Evolutionary conservation across 2,888 invertebrate species (phyloP), one percentile per base, ranked within the genome.

Genomic region (Drosophila mimica): DNA sequence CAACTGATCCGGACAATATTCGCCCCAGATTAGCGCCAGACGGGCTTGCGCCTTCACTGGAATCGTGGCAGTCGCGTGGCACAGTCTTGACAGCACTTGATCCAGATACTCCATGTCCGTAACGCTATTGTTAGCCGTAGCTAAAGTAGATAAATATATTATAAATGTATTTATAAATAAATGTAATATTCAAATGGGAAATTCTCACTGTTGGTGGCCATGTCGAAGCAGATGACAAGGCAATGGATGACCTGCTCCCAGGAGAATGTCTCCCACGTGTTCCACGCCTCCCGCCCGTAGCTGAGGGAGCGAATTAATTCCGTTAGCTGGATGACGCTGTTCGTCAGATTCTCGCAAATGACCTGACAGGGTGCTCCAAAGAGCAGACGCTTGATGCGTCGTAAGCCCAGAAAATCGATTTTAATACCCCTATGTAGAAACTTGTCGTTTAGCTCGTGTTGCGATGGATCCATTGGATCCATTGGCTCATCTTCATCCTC

Each of bases 101-200:
- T 98, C 97, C 83, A 98, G 93, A 91, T 97, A 98, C 91, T 98
- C 97, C 28, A 96, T 96, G 78, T 95, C 95, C 11, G 96, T 96
- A 68, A 95, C 82, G 60, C 81, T 87, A 57, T 82, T 88, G 34
- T 83, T 88, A 33, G 83, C 91, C 82, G 64, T 17, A 9, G 65
- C 52, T 57, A 17, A 13, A 3, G 31, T 30, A 3, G 0, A 25
- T 25, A 7, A 25, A 33, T 15, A 25, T 15, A 4, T 15, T 28
- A 54, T 15, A 34, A 20, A 15, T 38, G 20, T 20, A n/a, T 33
- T 15, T 17, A 4, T 54, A 17, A 28, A 54, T 28, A 3, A 15
- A 46, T 46, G 25, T 15, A 8, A 15, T 25, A 15, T 25, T 46
- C 4, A 25, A 25, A 46, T 46, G 15, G 15, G 2, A 2, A 25